Base-by-base conservation (phyloP, 2,888 invertebrate species). In the Melinopterus prodromus region DNA sequence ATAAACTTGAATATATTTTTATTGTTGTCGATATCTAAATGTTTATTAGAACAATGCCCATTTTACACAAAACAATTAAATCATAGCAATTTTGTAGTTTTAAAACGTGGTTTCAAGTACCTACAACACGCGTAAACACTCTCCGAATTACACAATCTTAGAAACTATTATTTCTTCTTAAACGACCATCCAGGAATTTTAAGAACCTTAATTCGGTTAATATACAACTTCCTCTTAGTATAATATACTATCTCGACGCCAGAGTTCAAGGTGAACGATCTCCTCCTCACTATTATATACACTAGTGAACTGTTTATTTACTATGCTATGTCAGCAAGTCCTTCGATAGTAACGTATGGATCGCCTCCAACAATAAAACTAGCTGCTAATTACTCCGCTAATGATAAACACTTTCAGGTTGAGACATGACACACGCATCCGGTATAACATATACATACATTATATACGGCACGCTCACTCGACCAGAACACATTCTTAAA, bases 371-470 rank as follows among this genome's bases (percentile, higher is more conserved):
- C 37, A 74, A 74, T 74, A 74, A 74, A 74, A 74, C 26, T 14
- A 74, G 37, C 35, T 16, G 74, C 37, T 74, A 74, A 74, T 74
- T 74, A n/a, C 74, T 12, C 7, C 74, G 74, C 36, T 35, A 37
- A 74, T 74, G 74, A 74, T 74, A 74, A 74, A 37, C 37, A 74
- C 74, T 35, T 74, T 36, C 53, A 53, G 53, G 53, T 53, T 53
- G 9, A 35, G 37, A 74, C 74, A 74, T n/a, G 74, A 74, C 16
- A 74, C 74, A 36, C 37, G 74, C 74, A 37, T 74, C 74, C 74
- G 26, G 74, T 53, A 53, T 53, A 53, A 53, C 7, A 53, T 53
- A 53, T 53, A 53, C 38, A 38, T 6, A 38, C 53, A 53, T 53
- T 53, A 4, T 53, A 53, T 53, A 53, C 53, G 3, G 53, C 53